Evolutionary conservation across 2,888 invertebrate genomes (phyloP).

Genomic region (Salpingus planirostris): DNA sequence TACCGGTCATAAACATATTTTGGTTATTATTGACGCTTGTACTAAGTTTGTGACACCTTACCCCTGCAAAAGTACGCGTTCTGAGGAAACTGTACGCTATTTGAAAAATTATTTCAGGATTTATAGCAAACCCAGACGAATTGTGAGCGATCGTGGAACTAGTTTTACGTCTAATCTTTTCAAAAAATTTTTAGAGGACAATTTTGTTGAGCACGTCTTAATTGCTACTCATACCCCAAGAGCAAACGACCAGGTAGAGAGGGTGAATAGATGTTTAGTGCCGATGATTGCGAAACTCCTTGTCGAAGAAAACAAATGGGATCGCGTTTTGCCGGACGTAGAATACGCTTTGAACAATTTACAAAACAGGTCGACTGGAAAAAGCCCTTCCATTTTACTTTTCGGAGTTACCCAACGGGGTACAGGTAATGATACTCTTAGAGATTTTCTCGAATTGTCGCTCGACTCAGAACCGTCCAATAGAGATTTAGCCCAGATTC

Average conservation of each 20-base stretch:
- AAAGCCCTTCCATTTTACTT: conserved; percentile 5
- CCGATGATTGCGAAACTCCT: conserved; percentile 14
- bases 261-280: conserved; percentile 24
- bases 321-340: conserved; percentile 24
- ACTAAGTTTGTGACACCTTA: conserved; percentile 2
- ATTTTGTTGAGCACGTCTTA: conserved; percentile 21
- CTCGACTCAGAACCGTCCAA: conserved; percentile 3
- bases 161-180: conserved; percentile 32
- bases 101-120: conserved; percentile 15
- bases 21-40: conserved; percentile 32
- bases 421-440: neutral
- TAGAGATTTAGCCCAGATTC: neutral
- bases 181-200: conserved; percentile 23
- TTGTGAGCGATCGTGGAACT: conserved; percentile 33
- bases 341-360: conserved; percentile 22
- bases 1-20: conserved; percentile 14
- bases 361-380: neutral
- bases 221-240: conserved; percentile 25
- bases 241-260: conserved; percentile 12
- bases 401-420: neutral
- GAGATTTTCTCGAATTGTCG: neutral
- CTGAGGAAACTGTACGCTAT: conserved; percentile 12
- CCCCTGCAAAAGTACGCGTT: neutral
- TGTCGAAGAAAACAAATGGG: conserved; percentile 28
- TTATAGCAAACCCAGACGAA: conserved; percentile 18